Base-by-base conservation (phyloP, 2,113 vertebrate genomes). In the Lamprologus callipterus region DNA sequence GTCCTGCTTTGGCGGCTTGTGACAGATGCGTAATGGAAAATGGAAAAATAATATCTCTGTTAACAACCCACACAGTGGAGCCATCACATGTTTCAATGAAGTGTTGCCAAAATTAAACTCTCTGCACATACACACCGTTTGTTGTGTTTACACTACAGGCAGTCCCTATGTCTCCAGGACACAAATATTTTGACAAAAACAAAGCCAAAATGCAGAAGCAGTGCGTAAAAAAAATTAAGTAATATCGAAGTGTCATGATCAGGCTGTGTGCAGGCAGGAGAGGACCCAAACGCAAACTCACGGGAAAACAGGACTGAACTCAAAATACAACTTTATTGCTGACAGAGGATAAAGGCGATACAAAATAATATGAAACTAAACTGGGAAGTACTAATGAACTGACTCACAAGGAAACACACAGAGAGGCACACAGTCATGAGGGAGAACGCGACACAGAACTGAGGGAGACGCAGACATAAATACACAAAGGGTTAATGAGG, bases 11-110 rank as follows among this genome's bases (percentile, higher is more conserved):
- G 78, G 80, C 19, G 78, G 80, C 19, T 73, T 65, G 86, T 91
- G 47, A 83, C 87, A 93, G 90, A 94, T 91, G 85, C 83, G 54
- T 73, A 54, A 58, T 51, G 28, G 87, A 94, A 68, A 95, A 93
- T 5, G 82, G 70, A 17, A 33, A 78, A 80, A 83, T 37, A 82
- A 85, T 91, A 91, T 92, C 88, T 89, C 80, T 65, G 70, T 87
- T 83, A 87, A 84, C 16, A 17, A 51, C 12, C n/a, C 21, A 35
- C 55, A 35, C 33, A 31, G 45, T 53, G 21, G 42, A 6, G 28
- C 12, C 37, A 31, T 26, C 45, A 51, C 80, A 87, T 80, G 84
- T 85, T 87, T 73, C 54, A 70, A 19, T 68, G 9, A 4, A 85
- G 35, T 14, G 26, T 14, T 70, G 28, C 79, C 55, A 65, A 37